Evolutionary conservation across 1,140 invertebrate species (phyloP), one percentile per base, ranked within the genome.

Genomic region (Drosophila parvula): DNA sequence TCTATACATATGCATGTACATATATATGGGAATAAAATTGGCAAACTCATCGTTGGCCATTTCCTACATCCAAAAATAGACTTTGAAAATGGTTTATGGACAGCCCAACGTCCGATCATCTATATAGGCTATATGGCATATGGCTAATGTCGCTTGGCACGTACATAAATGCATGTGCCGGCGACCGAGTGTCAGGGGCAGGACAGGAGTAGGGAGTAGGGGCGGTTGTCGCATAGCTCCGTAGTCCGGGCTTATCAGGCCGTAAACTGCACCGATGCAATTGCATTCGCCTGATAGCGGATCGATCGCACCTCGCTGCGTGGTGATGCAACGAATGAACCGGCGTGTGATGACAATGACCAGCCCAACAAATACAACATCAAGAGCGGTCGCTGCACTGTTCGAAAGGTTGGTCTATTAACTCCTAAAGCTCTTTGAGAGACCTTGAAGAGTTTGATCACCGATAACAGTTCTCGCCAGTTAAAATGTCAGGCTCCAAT

Each of bases 51-150:
- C 58, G 64, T 69, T 50, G 64, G n/a, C 57, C 70, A 82, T 82
- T 88, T 88, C 76, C 67, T 57, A 71, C 43, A 51, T 45, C 79
- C 69, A 73, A 62, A 83, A 82, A 78, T 88, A 86, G 76, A 50
- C 30, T 32, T 32, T 28, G 64, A 74, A 76, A 58, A 56, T 51
- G 74, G 28, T 57, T 38, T 63, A 56, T 59, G 60, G 51, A 58
- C 45, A 32, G 50, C 36, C 27, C 30, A 41, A 30, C 40, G 68
- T 71, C 27, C 32, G 57, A 44, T 12, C 53, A 34, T 41, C 34
- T 59, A 75, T 47, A 76, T 40, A 76, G 8, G 27, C 50, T 58
- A 22, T 51, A 63, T 74, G 62, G 50, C 18, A 75, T 53, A 53
- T 34, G 74, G 7, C 22, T 7, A 18, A 14, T 48, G 32, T 14